phyloP scores from a whole-genome alignment of 1,140 invertebrate genomes.

The Anthonomus grandis region DNA sequence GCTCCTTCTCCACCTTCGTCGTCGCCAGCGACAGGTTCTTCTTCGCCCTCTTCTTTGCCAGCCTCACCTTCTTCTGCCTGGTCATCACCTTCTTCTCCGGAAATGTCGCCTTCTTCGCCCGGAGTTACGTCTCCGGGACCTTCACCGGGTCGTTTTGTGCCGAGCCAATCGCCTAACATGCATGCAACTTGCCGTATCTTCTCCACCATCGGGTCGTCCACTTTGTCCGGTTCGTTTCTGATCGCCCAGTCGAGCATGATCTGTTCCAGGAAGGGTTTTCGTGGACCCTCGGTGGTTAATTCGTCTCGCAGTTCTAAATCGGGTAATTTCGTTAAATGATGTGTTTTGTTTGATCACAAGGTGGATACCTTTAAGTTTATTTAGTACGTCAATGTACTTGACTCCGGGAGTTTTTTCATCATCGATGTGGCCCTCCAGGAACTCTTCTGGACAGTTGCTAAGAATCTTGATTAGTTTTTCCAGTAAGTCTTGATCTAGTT shows the following conservation, averaged over 20 bases:
- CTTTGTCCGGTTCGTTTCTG: conserved; percentile 30
- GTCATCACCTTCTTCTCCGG: too few relatives aligned
- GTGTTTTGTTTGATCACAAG: neutral
- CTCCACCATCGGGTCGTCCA: conserved; percentile 28
- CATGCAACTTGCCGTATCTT: conserved; percentile 31
- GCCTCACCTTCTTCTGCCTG: conserved; percentile 3
- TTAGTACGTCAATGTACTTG: conserved; percentile 27
- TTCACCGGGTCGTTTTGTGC: neutral
- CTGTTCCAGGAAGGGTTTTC: conserved; percentile 27
- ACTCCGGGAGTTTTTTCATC: conserved; percentile 22
- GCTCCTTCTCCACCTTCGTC: conserved; percentile 2
- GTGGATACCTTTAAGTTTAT: conserved; percentile 22
- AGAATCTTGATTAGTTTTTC: conserved; percentile 26
- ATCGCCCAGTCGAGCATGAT: conserved; percentile 35
- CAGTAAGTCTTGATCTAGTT: conserved; percentile 25
- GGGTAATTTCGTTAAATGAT: neutral
- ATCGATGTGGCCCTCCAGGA: conserved; percentile 22
- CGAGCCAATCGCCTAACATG: conserved; percentile 19
- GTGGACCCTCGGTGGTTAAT: conserved; percentile 1
- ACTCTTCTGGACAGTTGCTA: conserved; percentile 22
- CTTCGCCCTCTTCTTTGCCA: conserved; percentile 16
- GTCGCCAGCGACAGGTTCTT: conserved; percentile 9
- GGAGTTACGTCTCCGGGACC: neutral
- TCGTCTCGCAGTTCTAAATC: conserved; percentile 11
- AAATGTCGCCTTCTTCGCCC: conserved; percentile 2